Conservation (phyloP, 2,797 vertebrate genomes). For the Rhinatrema bivittatum region DNA sequence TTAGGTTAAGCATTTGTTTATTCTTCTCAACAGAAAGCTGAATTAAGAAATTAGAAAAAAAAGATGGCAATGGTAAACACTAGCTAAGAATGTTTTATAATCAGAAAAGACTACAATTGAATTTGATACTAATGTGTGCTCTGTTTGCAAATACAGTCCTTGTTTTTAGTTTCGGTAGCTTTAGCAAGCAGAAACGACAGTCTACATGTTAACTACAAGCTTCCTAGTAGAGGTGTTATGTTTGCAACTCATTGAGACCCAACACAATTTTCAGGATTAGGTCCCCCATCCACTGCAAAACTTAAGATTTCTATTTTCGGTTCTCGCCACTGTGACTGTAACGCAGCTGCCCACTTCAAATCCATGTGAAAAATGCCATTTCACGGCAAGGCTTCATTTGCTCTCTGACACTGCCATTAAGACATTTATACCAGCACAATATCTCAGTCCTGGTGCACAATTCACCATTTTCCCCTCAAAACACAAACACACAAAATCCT, state of each 20-base stretch:
- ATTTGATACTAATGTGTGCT: no score
- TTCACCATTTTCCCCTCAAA: no score
- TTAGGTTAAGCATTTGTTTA: no score
- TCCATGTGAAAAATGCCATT: slow-evolving; percentile 1
- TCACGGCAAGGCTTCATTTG: background rate
- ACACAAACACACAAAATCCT: background rate
- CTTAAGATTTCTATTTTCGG: background rate
- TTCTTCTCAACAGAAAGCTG: no score
- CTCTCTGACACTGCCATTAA: background rate
- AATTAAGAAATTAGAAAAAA: no score
- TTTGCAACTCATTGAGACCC: slow-evolving; percentile 1
- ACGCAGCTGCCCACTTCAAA: background rate
- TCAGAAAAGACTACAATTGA: background rate
- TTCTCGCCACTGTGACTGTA: background rate
- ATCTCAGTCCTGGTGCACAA: no score
- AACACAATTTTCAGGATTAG: background rate
- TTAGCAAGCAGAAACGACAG: no score
- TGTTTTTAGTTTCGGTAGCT: no score
- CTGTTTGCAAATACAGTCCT: no score
- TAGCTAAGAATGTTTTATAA: no score
- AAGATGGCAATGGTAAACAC: no score
- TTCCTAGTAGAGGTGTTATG: background rate
- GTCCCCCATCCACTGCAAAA: background rate
- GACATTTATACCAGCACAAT: background rate
- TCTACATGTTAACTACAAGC: background rate